A percentile compares a stretch with the other conserved stretches of the same genome.
Evolutionary conservation across 1,140 invertebrate species (phyloP).

Genomic region (Drosophila nikananu): DNA sequence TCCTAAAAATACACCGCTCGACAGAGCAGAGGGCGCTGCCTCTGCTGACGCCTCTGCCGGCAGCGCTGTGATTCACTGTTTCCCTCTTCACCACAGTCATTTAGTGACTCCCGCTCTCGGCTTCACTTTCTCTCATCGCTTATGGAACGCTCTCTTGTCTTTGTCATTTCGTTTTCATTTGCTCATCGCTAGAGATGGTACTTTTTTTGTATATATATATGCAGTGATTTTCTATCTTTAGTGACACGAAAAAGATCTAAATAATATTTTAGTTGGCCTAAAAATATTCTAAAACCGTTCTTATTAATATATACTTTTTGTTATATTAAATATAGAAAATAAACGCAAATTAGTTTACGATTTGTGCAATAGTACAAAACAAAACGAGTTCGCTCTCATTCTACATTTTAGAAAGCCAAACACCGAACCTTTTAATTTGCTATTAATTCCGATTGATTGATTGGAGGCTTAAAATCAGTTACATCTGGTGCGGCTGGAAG

Average conservation of each 20-base stretch:
- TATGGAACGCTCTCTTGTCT: conserved; percentile 16
- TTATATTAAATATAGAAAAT: neutral
- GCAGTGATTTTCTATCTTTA: neutral
- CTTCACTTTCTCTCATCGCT: conserved; percentile 25
- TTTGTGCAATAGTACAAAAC: too few species aligned
- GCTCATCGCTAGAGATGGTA: conserved; percentile 25
- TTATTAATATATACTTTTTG: neutral
- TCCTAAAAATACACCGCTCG: conserved; percentile 66
- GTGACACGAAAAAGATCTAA: neutral
- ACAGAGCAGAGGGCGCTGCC: conserved; percentile 55
- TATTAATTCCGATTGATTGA: neutral
- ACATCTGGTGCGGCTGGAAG: neutral
- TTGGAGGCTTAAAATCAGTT: conserved; percentile 2
- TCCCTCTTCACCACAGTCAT: conserved; percentile 42
- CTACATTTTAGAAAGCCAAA: neutral
- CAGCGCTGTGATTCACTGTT: conserved; percentile 59
- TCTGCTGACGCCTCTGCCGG: conserved; percentile 15
- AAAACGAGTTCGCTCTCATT: neutral
- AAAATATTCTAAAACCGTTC: too few species aligned
- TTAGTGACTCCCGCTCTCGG: conserved; percentile 4
- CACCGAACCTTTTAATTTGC: neutral
- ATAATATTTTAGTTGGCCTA: neutral
- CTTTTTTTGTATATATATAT: neutral
- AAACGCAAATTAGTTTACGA: too few species aligned
- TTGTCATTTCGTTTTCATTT: conserved; percentile 73